Evolutionary conservation across 2,888 invertebrate species (phyloP), one percentile per base, ranked within the genome.

Genomic region (Polia nebulosa): DNA sequence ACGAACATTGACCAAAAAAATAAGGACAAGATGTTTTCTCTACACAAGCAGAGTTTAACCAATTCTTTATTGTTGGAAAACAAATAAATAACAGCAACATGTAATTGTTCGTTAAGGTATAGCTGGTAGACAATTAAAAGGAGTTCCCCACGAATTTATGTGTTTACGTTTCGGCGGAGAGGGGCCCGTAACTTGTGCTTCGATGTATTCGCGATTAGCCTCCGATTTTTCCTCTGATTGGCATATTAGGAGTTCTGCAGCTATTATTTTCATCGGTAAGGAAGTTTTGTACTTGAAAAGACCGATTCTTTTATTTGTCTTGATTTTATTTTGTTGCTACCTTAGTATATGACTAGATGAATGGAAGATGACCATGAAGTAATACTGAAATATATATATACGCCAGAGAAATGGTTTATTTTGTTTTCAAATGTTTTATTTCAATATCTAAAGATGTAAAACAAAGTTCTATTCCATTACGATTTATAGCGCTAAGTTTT

Each of bases 81-180:
- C 91, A 92, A 89, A 92, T 92, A 93, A 93, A 92, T 92, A 88
- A 90, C 88, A 88, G 87, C 87, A 88, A 88, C 88, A 81, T 84
- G 85, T 88, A 87, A 90, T 89, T 89, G 87, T 86, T 85, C 85
- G 85, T 86, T 88, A 88, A 87, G 87, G 87, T 87, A 91, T 89
- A 82, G 89, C 84, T 89, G 83, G 87, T 81, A 87, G 89, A 89
- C 92, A 92, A 93, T 93, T 92, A 93, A 90, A 91, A 89, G 89
- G 87, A 88, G 89, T 85, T 85, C 86, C 81, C 77, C 65, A 55
- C 68, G 80, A 87, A 93, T 93, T 93, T 93, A 93, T 93, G 91
- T 93, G 93, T 93, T 93, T 93, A 90, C 92, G 86, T 87, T 85
- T 81, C 78, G 70, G 78, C 61, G 78, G 81, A 75, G 71, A 78